Percentiles rank a stretch among this genome's conserved stretches.
Evolutionary conservation across 2,888 invertebrate genomes (phyloP).

Genomic region (Ochropleura plecta): DNA sequence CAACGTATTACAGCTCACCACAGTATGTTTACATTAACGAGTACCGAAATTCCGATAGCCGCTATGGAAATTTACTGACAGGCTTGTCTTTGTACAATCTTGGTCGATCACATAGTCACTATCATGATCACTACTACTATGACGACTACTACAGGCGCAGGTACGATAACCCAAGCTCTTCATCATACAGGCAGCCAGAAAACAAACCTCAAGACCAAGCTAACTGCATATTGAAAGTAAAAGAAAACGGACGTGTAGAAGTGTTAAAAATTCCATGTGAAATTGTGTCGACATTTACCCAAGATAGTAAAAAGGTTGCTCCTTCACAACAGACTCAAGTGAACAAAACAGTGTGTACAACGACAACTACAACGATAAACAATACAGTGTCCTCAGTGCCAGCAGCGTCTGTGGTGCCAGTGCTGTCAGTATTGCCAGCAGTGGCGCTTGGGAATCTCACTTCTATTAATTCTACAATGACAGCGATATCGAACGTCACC

Average conservation of each 20-base stretch:
- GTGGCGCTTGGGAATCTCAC: constrained; percentile 16
- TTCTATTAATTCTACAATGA: constrained; percentile 28
- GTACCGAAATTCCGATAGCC: constrained; percentile 83
- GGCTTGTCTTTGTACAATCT: constrained; percentile 85
- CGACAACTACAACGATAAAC: constrained; percentile 74
- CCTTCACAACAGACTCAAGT: constrained; percentile 63
- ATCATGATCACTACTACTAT: constrained; percentile 82
- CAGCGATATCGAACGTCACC: constrained; percentile 5
- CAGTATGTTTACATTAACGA: constrained; percentile 83
- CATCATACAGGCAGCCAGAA: constrained; percentile 24
- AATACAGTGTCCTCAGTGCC: constrained; percentile 52
- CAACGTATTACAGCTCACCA: constrained; percentile 75
- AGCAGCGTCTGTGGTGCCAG: constrained; percentile 9
- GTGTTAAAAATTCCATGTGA: constrained; percentile 84
- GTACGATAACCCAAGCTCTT: constrained; percentile 68
- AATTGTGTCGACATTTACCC: constrained; percentile 86
- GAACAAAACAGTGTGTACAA: constrained; percentile 78
- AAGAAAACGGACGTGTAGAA: constrained; percentile 77
- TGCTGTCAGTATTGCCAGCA: constrained; percentile 28
- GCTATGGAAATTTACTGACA: constrained; percentile 82
- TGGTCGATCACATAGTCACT: constrained; percentile 81
- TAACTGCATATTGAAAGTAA: constrained; percentile 79
- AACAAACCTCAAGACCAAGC: constrained; percentile 68
- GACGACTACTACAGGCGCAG: constrained; percentile 84
- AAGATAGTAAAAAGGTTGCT: constrained; percentile 73